Conservation (phyloP, 1,140 invertebrate genomes). For the Drosophila lacertosa region DNA sequence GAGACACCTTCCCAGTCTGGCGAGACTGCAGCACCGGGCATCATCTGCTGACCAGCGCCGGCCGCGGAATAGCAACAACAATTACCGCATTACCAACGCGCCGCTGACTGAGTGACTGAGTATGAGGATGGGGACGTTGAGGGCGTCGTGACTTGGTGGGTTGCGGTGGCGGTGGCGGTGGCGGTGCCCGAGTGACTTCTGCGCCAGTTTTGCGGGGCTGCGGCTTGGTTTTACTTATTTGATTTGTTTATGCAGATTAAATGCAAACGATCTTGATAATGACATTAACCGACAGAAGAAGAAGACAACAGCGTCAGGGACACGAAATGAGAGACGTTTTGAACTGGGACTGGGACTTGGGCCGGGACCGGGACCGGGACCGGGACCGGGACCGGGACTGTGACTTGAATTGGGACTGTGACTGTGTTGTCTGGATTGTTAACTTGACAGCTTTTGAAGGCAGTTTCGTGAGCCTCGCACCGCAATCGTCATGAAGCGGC, state of each 20-base stretch:
- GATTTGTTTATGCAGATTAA: conserved; percentile 84
- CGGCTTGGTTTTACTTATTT: conserved; percentile 75
- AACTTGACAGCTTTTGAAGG: conserved; percentile 83
- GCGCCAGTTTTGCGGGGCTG: conserved; percentile 66
- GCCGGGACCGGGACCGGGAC: conserved; percentile 25
- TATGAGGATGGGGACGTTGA: conserved; percentile 21
- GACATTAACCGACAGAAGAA: conserved; percentile 83
- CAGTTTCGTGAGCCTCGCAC: conserved; percentile 74
- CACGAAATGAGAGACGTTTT: conserved; percentile 45
- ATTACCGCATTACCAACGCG: conserved; percentile 79
- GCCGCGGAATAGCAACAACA: conserved; percentile 60
- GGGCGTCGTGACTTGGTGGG: conserved; percentile 21
- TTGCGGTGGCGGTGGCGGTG: conserved; percentile 35
- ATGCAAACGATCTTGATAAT: conserved; percentile 84
- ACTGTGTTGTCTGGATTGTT: conserved; percentile 78
- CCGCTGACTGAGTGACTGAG: conserved; percentile 59
- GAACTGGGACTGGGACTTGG: conserved; percentile 27
- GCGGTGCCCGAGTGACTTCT: conserved; percentile 48
- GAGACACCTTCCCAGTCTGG: conserved; percentile 3
- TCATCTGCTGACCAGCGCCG: conserved; percentile 39
- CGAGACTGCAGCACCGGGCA: conserved; percentile 1
- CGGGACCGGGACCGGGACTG: conserved; percentile 6
- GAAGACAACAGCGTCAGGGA: conserved; percentile 49
- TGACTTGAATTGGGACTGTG: conserved; percentile 24
- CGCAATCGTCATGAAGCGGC: conserved; percentile 60